A percentile compares a stretch with the other conserved stretches of the same genome.
Conservation (phyloP, 2,888 invertebrate species). For the Gordius sp. region DNA sequence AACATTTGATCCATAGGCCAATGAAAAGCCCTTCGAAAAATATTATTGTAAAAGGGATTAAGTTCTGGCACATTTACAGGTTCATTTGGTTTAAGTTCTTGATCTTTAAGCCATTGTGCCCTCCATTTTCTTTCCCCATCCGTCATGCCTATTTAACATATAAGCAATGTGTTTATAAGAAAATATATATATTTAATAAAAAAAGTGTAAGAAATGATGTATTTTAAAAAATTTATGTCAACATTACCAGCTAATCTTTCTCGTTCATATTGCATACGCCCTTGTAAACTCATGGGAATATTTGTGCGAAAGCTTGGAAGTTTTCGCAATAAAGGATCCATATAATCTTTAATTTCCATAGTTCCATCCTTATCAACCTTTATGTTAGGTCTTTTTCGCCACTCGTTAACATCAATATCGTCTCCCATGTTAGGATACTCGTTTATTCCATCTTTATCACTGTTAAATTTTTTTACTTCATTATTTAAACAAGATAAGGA, state of each 20-base stretch:
- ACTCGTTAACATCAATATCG: neutral
- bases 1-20: neutral
- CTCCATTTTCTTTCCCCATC: conserved; percentile 14
- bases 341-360: conserved; percentile 10
- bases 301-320: neutral
- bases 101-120: neutral
- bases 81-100: neutral
- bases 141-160: conserved; percentile 12
- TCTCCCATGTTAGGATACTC: conserved; percentile 8
- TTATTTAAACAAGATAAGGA: too few species aligned
- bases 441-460: neutral
- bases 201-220: too few species aligned
- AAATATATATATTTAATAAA: too few species aligned
- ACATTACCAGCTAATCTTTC: conserved; percentile 12
- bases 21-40: conserved; percentile 4
- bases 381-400: neutral
- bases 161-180: too few species aligned
- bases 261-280: neutral
- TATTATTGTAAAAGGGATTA: neutral
- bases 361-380: neutral
- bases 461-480: too few species aligned
- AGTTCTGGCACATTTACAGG: conserved; percentile 8
- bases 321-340: conserved; percentile 1
- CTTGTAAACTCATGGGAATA: conserved; percentile 4
- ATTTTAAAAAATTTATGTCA: too few species aligned